Base-by-base conservation (phyloP, 2,113 vertebrate species). In the Rhea americana region DNA sequence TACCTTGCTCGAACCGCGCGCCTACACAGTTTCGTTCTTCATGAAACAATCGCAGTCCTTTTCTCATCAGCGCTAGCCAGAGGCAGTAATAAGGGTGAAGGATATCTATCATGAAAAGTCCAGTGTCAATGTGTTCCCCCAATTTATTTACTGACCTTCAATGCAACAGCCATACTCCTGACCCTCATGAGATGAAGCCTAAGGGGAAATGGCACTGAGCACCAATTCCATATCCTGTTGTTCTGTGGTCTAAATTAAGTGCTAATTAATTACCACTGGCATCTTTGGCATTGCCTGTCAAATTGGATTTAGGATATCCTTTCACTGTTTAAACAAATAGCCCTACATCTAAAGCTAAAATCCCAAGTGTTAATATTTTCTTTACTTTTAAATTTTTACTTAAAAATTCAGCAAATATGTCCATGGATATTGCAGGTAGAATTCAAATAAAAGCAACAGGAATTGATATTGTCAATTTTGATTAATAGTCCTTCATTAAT, bases 241-340 rank as follows among this genome's bases (percentile, higher is more conserved):
- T 98, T 98, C 98, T 97, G 97, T 98, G 96, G 97, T 98, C 98
- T 98, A 98, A 99, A 99, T 99, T 98, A 99, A 98, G 98, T 98
- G 98, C 98, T 99, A 99, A 99, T 99, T 99, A 99, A 99, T 99
- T 99, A 99, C 98, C 98, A 98, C 98, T 99, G 99, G 98, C 98
- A 99, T 99, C 98, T 99, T 99, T 99, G 98, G 98, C 98, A 97
- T 98, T 98, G 98, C 97, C 97, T 99, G 98, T 99, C 98, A 98
- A 98, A 98, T 98, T 98, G 97, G 97, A 99, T 99, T 99, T 99
- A 98, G 97, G 97, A 97, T 98, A 98, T 98, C 98, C 98, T 98
- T 98, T 98, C 90, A 97, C 97, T 97, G 92, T 91, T 98, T 97
- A 98, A 98, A 98, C 97, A 98, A 98, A 98, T 91, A 96, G 91